Conservation (phyloP, 2,797 vertebrate genomes). For the Characodon lateralis region DNA sequence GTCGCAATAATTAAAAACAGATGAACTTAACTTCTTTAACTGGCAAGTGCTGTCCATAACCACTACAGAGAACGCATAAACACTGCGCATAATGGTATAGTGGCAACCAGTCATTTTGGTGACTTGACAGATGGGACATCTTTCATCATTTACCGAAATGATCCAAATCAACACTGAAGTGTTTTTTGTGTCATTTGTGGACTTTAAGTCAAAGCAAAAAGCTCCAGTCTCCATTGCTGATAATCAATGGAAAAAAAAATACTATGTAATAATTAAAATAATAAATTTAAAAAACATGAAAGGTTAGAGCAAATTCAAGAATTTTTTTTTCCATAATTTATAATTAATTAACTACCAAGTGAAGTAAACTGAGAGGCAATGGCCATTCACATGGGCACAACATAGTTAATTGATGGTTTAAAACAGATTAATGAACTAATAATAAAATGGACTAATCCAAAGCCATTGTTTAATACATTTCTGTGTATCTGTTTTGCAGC, state of each 20-base stretch:
- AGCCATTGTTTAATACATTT: background rate
- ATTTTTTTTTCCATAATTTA: background rate
- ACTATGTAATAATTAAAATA: background rate
- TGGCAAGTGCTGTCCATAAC: background rate
- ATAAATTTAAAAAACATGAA: background rate
- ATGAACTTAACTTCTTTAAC: background rate
- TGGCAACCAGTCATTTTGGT: background rate
- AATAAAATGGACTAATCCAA: background rate
- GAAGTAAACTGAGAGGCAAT: background rate
- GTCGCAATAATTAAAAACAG: background rate
- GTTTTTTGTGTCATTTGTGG: background rate
- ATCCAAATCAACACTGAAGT: background rate
- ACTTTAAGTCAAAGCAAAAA: background rate
- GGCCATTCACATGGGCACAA: background rate
- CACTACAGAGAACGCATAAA: background rate
- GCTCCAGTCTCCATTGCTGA: background rate
- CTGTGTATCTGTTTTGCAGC: slow-evolving; percentile 3
- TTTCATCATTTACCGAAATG: background rate
- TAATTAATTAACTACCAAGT: background rate
- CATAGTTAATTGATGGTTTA: background rate
- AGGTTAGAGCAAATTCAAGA: background rate
- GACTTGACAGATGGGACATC: background rate
- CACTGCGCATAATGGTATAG: background rate
- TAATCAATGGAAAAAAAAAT: background rate
- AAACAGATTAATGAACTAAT: background rate